Evolutionary conservation across 2,797 vertebrate genomes (phyloP).

Genomic region (Moxostoma hubbsi): DNA sequence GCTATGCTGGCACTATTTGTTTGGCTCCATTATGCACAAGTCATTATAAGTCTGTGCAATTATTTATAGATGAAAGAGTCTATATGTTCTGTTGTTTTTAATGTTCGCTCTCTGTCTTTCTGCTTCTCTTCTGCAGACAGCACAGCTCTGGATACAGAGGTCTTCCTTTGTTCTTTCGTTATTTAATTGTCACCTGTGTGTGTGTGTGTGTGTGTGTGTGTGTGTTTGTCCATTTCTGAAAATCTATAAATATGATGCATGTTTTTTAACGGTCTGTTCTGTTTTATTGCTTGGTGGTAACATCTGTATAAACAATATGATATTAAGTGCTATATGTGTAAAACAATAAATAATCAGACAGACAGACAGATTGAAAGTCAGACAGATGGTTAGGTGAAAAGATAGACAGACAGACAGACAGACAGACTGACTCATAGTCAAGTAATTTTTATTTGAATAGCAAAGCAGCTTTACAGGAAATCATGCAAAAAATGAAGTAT

Average conservation of each 20-base stretch:
- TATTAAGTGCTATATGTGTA: no score
- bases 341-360: no score
- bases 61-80: conserved; percentile 52
- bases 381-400: no score
- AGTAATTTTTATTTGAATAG: no score
- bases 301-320: not conserved
- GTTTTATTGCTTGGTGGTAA: conserved; percentile 11
- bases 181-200: conserved; percentile 33
- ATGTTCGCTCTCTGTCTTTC: conserved; percentile 77
- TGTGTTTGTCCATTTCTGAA: not conserved
- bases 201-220: conserved; percentile 33
- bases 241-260: conserved; percentile 19
- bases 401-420: no score
- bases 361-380: no score
- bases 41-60: conserved; percentile 53
- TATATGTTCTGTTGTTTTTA: conserved; percentile 69
- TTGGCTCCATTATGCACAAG: conserved; percentile 45
- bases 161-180: conserved; percentile 74
- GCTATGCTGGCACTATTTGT: conserved; percentile 25
- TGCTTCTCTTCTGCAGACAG: conserved; percentile 91
- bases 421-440: no score
- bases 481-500: no score
- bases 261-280: conserved; percentile 9
- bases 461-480: no score
- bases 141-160: conserved; percentile 97